Conservation (phyloP, 1,140 invertebrate species). For the Periplaneta americana region DNA sequence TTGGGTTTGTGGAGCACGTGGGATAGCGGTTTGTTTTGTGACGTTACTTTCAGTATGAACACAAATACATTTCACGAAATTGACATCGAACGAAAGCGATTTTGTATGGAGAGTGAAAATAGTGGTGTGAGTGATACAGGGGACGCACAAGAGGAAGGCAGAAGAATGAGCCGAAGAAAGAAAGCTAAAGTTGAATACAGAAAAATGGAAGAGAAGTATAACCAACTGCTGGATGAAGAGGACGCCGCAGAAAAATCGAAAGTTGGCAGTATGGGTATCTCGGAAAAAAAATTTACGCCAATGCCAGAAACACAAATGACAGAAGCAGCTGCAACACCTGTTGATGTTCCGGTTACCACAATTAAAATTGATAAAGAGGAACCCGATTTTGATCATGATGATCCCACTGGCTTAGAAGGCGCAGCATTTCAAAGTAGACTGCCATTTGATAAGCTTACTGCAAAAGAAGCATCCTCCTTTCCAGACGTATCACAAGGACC, state of each 20-base stretch:
- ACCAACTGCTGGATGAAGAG: constrained; percentile 49
- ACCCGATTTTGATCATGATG: not conserved
- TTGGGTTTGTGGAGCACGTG: too few relatives aligned
- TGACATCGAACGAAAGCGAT: not conserved
- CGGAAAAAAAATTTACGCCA: not conserved
- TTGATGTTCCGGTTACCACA: not conserved
- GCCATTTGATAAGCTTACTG: constrained; percentile 92
- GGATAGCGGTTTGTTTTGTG: too few relatives aligned
- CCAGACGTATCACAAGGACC: constrained; percentile 80
- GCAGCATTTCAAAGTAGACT: constrained; percentile 90
- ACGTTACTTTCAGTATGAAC: not conserved
- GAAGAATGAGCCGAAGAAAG: constrained; percentile 59
- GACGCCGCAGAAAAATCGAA: constrained; percentile 52
- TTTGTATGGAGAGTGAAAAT: not conserved
- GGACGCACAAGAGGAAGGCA: not conserved
- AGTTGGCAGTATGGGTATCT: constrained; percentile 25
- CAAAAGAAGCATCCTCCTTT: constrained; percentile 89
- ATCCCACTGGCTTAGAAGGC: constrained; percentile 68
- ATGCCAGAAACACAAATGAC: not conserved
- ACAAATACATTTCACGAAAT: not conserved
- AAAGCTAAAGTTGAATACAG: constrained; percentile 58
- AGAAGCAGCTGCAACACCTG: not conserved
- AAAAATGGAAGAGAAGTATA: constrained; percentile 62
- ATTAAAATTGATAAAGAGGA: not conserved
- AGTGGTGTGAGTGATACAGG: not conserved